Percentiles rank a stretch among this genome's conserved stretches.
phyloP scores from a whole-genome alignment of 2,888 invertebrate species.

The Neoitamus cyanurus region DNA sequence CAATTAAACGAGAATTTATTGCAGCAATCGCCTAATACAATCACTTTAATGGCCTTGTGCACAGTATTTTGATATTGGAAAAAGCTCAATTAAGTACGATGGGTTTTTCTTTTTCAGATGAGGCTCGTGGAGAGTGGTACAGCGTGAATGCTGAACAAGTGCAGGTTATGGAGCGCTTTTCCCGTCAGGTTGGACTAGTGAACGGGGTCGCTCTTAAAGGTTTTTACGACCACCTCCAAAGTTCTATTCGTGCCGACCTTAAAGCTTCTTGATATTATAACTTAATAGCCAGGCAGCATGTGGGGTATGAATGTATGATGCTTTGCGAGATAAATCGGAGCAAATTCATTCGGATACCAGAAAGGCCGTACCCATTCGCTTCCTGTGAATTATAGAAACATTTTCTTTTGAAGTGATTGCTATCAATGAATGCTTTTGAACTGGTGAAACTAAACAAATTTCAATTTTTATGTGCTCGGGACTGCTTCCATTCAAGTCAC shows the following conservation, averaged over 20 bases:
- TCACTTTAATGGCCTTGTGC: constrained; percentile 48
- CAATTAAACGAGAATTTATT: constrained; percentile 52
- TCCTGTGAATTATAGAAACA: not conserved
- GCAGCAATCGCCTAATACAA: constrained; percentile 50
- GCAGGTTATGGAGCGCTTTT: not conserved
- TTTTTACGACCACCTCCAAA: not conserved
- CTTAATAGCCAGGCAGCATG: not conserved
- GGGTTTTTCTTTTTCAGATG: not conserved
- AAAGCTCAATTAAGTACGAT: constrained; percentile 21
- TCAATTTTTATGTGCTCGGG: no score
- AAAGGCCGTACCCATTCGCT: not conserved
- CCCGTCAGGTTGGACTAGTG: not conserved
- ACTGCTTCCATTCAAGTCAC: no score
- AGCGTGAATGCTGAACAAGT: not conserved
- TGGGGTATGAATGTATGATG: not conserved
- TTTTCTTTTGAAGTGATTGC: not conserved
- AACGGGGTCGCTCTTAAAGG: not conserved
- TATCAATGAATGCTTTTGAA: not conserved
- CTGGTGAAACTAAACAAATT: no score
- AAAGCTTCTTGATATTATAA: not conserved
- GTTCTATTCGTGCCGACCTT: not conserved
- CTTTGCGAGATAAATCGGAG: not conserved
- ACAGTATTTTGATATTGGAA: constrained; percentile 40
- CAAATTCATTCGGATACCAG: not conserved
- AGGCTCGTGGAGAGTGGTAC: not conserved